A percentile compares a stretch with the other conserved stretches of the same genome.
Evolutionary conservation across 1,140 invertebrate species (phyloP).

Genomic region (Pentalonia nigronervosa): DNA sequence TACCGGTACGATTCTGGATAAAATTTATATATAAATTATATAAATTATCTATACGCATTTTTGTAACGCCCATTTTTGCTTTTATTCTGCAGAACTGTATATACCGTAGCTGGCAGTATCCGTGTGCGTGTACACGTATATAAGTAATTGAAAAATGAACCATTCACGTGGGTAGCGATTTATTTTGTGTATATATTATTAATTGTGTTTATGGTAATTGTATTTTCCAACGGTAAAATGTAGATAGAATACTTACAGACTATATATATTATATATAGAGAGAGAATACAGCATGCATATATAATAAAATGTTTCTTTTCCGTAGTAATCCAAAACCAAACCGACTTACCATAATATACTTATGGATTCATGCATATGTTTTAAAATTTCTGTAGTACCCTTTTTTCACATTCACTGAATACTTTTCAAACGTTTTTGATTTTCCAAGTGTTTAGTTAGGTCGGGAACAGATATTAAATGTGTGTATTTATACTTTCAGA

Average conservation of each 20-base stretch:
- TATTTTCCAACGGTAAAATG: background rate
- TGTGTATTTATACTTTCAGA: background rate
- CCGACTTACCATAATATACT: background rate
- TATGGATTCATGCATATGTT: background rate
- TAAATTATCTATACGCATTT: background rate
- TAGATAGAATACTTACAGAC: background rate
- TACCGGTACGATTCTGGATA: background rate
- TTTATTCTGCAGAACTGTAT: background rate
- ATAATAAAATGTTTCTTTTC: background rate
- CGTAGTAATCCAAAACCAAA: background rate
- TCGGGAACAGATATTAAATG: background rate
- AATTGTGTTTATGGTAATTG: no score
- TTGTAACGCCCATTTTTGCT: background rate
- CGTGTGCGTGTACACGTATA: background rate
- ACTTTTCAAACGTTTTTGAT: background rate
- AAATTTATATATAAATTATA: background rate
- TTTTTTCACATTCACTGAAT: background rate
- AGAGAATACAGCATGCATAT: background rate
- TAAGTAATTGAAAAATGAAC: background rate
- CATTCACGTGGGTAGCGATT: background rate
- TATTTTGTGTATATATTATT: background rate
- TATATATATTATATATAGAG: background rate
- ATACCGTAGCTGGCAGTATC: background rate
- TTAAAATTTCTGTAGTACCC: background rate
- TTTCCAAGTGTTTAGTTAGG: background rate